Conservation (phyloP, 2,888 invertebrate species). For the Erebia ligea region DNA sequence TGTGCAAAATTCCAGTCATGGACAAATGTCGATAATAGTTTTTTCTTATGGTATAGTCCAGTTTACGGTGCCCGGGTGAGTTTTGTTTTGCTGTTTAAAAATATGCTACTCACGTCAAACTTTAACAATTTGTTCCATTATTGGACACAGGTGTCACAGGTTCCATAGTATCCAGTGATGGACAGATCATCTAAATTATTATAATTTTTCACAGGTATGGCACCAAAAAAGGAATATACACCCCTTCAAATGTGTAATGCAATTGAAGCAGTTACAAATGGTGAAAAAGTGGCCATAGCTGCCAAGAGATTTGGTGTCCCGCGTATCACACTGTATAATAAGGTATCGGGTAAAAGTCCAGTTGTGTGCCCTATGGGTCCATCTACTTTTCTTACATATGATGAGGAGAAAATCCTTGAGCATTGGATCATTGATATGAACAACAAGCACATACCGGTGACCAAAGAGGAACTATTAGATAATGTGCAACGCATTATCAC, state of each 20-base stretch:
- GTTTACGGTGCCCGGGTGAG: neutral
- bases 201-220: constrained; percentile 33
- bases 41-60: constrained; percentile 14
- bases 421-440: neutral
- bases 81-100: neutral
- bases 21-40: constrained; percentile 35
- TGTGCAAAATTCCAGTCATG: constrained; percentile 21
- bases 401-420: neutral
- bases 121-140: constrained; percentile 17
- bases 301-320: constrained; percentile 36
- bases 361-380: constrained; percentile 38
- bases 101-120: constrained; percentile 3
- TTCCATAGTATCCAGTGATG: constrained; percentile 25
- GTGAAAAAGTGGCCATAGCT: constrained; percentile 36
- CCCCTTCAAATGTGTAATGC: constrained; percentile 35
- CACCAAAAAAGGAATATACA: constrained; percentile 36
- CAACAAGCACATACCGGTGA: neutral
- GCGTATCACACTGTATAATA: constrained; percentile 36
- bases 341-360: constrained; percentile 36
- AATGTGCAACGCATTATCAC: neutral
- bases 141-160: constrained; percentile 24
- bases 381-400: no score
- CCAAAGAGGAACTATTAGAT: neutral
- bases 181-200: constrained; percentile 7
- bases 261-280: constrained; percentile 34